Evolutionary conservation across 1,140 invertebrate species (phyloP).

Genomic region (Batillaria attramentaria): DNA sequence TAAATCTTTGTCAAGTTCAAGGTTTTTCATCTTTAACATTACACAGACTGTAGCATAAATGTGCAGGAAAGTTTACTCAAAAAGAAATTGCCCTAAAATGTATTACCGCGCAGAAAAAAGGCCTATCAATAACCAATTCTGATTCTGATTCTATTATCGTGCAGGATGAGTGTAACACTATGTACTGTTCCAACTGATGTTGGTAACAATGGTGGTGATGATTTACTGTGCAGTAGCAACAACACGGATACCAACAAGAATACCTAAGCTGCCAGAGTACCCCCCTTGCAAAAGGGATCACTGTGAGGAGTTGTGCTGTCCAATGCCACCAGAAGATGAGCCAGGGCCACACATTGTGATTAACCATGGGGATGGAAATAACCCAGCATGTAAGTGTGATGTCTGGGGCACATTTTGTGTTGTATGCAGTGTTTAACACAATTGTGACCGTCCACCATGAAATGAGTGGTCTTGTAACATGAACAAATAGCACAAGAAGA

Average conservation of each 20-base stretch:
- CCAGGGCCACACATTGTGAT: neutral
- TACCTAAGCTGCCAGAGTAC: slow-evolving; percentile 34
- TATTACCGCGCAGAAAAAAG: neutral
- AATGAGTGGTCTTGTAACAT: neutral
- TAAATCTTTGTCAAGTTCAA: no score
- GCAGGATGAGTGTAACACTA: neutral
- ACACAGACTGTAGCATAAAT: no score
- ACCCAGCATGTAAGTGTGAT: neutral
- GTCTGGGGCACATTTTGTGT: neutral
- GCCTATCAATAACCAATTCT: neutral
- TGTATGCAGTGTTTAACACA: neutral
- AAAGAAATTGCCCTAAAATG: no score
- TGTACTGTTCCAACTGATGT: neutral
- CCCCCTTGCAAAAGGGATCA: slow-evolving; percentile 34
- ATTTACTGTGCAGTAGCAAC: neutral
- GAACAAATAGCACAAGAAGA: no score
- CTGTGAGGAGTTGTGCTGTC: slow-evolving; percentile 48
- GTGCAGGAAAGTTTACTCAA: no score
- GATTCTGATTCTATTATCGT: neutral
- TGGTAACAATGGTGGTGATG: neutral
- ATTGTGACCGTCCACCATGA: neutral
- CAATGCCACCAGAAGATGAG: slow-evolving; percentile 36
- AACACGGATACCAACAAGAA: neutral
- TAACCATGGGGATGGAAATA: neutral
- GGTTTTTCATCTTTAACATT: no score